Evolutionary conservation across 2,113 vertebrate species (phyloP), one percentile per base, ranked within the genome.

Genomic region (Dendrocopos noguchii): DNA sequence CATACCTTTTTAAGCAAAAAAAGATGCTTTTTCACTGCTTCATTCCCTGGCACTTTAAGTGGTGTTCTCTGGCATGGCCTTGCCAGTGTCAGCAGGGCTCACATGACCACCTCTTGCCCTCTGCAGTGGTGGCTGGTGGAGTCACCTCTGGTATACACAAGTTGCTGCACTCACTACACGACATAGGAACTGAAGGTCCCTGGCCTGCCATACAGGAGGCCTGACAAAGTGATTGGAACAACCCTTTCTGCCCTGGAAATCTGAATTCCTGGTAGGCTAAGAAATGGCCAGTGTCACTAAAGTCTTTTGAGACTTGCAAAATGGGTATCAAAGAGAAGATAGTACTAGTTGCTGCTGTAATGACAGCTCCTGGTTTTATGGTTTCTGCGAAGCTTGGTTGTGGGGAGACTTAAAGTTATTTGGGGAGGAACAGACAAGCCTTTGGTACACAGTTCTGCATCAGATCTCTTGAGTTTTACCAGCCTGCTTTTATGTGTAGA

Each of bases 381-480:
- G n/a, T 82, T 95, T 82, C 74, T 82, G 64, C 36, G 74, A 80
- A 61, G 34, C 21, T 33, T 63, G 8, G 7, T 42, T 95, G 64
- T 31, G 18, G 53, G 24, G 53, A 75, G 24, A 31, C 18, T 52
- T 3, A 22, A 83, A 81, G 31, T 12, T 86, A 10, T 22, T 50
- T 44, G 67, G 27, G 20, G 14, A 79, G 92, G n/a, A 88, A 78
- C 29, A 71, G 57, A 81, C 24, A 61, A 65, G 28, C 39, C 81
- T 89, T 59, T 82, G 71, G 87, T 47, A 82, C 17, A 7, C 1
- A 4, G 8, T 80, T 84, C 33, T 91, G 4, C 10, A 4, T 73
- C 55, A 66, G 22, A 61, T 91, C 19, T 90, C 34, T 53, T 25
- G 1, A 15, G 24, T 79, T 87, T 75, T 74, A 28, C 71, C 52